These are phyloP conservation scores for Hylia prasina DNA, from an alignment of 2,113 vertebrate species.

Conservation along the genomic window DNA sequence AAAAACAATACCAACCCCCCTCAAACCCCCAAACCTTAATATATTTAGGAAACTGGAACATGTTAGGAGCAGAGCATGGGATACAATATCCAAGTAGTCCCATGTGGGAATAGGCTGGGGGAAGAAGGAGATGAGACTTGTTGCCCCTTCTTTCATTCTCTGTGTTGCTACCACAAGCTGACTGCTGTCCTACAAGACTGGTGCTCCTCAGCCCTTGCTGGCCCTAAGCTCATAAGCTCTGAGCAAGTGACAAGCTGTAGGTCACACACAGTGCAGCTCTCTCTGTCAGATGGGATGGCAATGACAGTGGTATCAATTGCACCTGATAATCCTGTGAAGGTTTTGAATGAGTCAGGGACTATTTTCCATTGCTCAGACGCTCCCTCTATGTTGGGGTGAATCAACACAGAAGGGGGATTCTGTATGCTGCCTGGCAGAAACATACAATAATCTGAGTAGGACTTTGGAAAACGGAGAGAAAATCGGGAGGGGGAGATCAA, in stretches of 20 bases:
- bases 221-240: background rate
- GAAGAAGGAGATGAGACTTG: background rate
- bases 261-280: fast-evolving
- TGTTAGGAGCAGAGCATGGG: background rate
- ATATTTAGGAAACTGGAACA: background rate
- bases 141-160: fast-evolving
- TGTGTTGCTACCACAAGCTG: background rate
- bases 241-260: background rate
- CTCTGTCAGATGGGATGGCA: background rate
- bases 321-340: background rate
- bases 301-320: background rate
- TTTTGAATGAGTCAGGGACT: background rate
- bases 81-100: background rate
- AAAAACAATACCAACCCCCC: background rate
- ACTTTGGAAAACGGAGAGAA: background rate
- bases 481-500: background rate
- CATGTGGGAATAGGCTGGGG: background rate
- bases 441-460: background rate
- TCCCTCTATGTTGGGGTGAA: background rate
- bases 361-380: background rate
- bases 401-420: background rate
- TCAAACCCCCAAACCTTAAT: background rate
- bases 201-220: background rate
- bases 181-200: background rate
- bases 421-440: background rate